Percentiles rank a stretch among this genome's conserved stretches.
phyloP scores from a whole-genome alignment of 2,113 vertebrate species.

The Verasper variegatus region DNA sequence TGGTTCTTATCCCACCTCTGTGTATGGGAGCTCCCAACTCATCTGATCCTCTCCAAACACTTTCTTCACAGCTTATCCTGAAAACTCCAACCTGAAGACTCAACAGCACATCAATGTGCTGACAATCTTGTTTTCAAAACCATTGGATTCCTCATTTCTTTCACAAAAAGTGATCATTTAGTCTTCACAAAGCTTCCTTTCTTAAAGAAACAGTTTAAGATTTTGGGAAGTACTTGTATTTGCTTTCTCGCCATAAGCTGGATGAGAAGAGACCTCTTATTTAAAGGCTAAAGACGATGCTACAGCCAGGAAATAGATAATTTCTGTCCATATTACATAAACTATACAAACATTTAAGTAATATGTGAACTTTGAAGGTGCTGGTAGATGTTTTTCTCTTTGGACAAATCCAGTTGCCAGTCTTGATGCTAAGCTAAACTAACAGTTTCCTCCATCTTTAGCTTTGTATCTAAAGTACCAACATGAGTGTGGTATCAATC shows the following conservation, averaged over 20 bases:
- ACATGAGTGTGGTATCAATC: background rate
- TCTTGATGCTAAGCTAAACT: background rate
- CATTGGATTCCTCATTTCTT: conserved; percentile 8
- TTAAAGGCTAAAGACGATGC: too few species aligned
- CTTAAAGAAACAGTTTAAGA: background rate
- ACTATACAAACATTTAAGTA: background rate
- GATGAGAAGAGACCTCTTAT: background rate
- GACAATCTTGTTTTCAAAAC: conserved; percentile 9
- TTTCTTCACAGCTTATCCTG: background rate
- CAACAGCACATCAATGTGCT: background rate
- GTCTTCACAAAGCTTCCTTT: background rate
- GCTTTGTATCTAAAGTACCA: background rate
- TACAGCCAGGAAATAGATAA: background rate
- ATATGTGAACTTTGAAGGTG: background rate
- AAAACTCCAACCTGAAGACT: background rate
- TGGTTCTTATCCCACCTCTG: background rate
- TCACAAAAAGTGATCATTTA: background rate
- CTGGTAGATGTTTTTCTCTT: background rate
- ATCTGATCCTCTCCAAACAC: background rate
- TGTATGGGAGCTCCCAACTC: background rate
- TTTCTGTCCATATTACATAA: too few species aligned
- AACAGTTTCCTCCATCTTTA: background rate
- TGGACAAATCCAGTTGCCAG: background rate
- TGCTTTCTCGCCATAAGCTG: background rate
- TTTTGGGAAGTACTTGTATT: background rate